These are phyloP conservation scores for Drosophila tristis DNA, from an alignment of 1,140 invertebrate species.

Conservation along the genomic window DNA sequence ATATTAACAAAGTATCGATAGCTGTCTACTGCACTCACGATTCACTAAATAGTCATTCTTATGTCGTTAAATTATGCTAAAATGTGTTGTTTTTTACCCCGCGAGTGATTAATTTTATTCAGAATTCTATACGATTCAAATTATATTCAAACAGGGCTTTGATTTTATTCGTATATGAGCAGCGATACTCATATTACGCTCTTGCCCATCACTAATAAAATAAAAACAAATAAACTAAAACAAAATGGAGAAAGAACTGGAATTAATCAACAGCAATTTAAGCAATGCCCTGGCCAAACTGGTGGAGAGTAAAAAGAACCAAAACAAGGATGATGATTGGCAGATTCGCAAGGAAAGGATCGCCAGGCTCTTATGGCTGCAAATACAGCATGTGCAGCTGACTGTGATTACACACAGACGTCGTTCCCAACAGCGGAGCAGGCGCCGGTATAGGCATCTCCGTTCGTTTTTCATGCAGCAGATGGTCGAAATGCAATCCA, in stretches of 20 bases:
- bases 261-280: constrained; percentile 50
- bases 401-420: constrained; percentile 54
- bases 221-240: not conserved
- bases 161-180: too few relatives aligned
- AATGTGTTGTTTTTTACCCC: too few relatives aligned
- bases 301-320: not conserved
- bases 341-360: constrained; percentile 40
- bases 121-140: too few relatives aligned
- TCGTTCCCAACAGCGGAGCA: constrained; percentile 47
- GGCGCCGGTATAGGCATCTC: constrained; percentile 37
- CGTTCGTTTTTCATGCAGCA: constrained; percentile 66
- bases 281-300: constrained; percentile 39
- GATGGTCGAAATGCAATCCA: constrained; percentile 62
- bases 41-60: too few relatives aligned
- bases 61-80: too few relatives aligned
- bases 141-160: too few relatives aligned
- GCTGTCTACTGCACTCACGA: not conserved
- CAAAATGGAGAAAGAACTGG: constrained; percentile 58
- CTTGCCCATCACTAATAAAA: not conserved
- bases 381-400: constrained; percentile 53
- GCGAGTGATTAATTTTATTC: too few relatives aligned
- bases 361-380: constrained; percentile 48
- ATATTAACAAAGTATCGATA: not conserved
- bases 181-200: too few relatives aligned
- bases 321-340: not conserved